Percentiles rank a stretch among this genome's conserved stretches.
Conservation (phyloP, 2,113 vertebrate genomes). For the Erpornis zantholeuca region DNA sequence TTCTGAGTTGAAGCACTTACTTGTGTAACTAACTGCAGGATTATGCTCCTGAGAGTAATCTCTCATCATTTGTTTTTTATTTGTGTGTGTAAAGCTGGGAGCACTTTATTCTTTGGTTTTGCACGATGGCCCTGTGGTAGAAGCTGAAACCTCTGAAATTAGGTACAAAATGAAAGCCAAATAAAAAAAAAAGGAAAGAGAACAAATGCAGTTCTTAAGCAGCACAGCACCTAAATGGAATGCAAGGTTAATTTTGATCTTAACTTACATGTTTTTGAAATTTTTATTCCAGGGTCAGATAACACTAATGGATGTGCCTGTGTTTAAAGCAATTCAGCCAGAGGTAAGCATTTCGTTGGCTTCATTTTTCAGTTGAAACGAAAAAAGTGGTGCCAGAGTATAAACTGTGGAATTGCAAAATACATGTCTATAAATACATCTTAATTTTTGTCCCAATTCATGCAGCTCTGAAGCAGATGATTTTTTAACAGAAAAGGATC, state of each 20-base stretch:
- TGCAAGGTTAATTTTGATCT: not conserved
- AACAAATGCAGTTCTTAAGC: not conserved
- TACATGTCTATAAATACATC: not conserved
- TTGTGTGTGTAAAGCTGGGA: not conserved
- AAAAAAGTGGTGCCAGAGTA: not conserved
- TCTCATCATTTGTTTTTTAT: not conserved
- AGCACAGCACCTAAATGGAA: not conserved
- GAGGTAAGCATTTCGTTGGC: slow-evolving; percentile 81
- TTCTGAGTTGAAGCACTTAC: not conserved
- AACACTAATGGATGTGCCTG: slow-evolving; percentile 96
- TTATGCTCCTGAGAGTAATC: not conserved
- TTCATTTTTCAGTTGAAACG: slow-evolving; percentile 14
- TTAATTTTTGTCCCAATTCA: not conserved
- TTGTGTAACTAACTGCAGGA: not conserved
- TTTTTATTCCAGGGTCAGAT: slow-evolving; percentile 88
- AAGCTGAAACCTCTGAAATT: not conserved
- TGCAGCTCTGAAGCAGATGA: not conserved
- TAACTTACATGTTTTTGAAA: not conserved
- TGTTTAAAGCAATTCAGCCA: slow-evolving; percentile 98
- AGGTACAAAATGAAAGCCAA: not conserved
- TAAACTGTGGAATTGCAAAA: not conserved
- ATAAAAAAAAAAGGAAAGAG: not conserved
- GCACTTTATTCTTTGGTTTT: not conserved
- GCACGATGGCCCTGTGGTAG: not conserved
- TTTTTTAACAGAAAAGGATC: not conserved